Percentiles rank a stretch among this genome's conserved stretches.
These are phyloP conservation scores for Hypotaenidia philippensis DNA, from an alignment of 2,797 vertebrate species.

Conservation along the genomic window DNA sequence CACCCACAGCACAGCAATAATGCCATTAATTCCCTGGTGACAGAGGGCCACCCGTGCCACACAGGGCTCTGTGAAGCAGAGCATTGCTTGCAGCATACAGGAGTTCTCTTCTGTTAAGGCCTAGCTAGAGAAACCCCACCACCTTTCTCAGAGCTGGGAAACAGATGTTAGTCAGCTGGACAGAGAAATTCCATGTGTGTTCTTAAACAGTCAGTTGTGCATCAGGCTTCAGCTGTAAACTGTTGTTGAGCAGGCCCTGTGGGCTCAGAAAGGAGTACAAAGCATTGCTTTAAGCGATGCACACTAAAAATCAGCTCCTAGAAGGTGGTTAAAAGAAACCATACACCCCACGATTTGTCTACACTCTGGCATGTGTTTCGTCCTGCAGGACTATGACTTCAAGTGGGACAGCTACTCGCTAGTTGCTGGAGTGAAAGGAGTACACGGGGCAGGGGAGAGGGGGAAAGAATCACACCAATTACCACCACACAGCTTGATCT, in stretches of 20 bases:
- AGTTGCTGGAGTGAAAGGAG: background rate
- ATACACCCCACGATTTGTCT: background rate
- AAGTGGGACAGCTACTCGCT: background rate
- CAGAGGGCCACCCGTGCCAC: background rate
- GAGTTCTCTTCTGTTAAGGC: background rate
- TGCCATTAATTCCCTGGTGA: background rate
- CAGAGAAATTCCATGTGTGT: background rate
- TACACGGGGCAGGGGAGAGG: no score
- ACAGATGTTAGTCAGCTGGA: background rate
- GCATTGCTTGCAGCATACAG: background rate
- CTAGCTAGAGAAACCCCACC: background rate
- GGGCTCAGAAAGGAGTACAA: background rate
- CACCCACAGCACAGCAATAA: background rate
- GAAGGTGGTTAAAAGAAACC: background rate
- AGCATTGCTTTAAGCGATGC: fast-evolving
- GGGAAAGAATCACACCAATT: background rate
- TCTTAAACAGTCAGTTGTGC: fast-evolving
- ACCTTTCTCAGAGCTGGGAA: background rate
- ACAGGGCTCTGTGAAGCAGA: background rate
- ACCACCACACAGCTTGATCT: conserved; percentile 64
- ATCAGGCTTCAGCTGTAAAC: background rate
- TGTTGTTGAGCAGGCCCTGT: no score
- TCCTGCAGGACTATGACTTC: fast-evolving
- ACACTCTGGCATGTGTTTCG: background rate
- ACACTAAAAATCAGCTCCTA: background rate